Conservation (phyloP, 1,140 invertebrate species). For the Saccostrea glomerata region DNA sequence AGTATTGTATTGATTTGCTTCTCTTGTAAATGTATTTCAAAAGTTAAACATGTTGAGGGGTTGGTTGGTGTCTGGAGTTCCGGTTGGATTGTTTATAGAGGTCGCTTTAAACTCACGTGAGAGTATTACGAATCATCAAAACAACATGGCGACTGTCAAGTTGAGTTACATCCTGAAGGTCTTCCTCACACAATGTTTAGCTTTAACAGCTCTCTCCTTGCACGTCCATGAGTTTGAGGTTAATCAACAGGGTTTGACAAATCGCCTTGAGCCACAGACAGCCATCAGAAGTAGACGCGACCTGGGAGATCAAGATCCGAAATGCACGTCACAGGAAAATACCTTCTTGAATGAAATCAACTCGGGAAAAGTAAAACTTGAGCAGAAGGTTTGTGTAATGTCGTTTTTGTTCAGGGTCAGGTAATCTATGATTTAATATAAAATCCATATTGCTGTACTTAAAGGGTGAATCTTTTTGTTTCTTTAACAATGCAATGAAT, state of each 20-base stretch:
- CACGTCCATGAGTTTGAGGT: conserved; percentile 2
- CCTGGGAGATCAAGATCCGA: neutral
- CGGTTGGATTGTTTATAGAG: conserved; percentile 7
- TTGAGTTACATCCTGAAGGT: neutral
- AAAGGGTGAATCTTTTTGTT: neutral
- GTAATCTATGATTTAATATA: too few relatives aligned
- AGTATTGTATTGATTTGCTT: too few relatives aligned
- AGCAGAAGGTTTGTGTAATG: conserved; percentile 6
- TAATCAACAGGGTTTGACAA: neutral
- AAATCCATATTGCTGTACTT: too few relatives aligned
- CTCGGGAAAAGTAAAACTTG: conserved; percentile 2
- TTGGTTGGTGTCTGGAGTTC: too few relatives aligned
- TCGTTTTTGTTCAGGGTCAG: neutral
- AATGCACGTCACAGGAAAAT: neutral
- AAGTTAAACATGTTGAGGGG: too few relatives aligned
- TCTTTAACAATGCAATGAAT: neutral
- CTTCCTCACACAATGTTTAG: neutral
- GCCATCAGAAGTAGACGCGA: conserved; percentile 12
- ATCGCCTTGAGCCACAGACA: neutral
- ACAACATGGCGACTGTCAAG: neutral
- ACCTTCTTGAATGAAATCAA: neutral
- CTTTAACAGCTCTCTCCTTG: neutral
- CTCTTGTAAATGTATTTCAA: too few relatives aligned
- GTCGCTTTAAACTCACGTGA: conserved; percentile 29
- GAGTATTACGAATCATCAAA: conserved; percentile 26